Conservation (phyloP, 2,113 vertebrate genomes). For the Mesembrinibis cayennensis region DNA sequence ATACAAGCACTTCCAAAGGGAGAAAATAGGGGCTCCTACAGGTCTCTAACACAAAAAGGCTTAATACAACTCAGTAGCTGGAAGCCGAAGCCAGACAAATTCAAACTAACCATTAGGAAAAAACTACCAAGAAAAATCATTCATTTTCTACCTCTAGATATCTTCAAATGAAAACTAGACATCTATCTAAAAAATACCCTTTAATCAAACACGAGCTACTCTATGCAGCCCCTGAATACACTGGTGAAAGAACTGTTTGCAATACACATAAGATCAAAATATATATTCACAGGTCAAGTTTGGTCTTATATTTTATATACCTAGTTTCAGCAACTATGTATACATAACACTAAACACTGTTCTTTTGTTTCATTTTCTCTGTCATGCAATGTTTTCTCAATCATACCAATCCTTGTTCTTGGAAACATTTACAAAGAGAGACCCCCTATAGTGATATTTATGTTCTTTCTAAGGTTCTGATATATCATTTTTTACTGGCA, state of each 20-base stretch:
- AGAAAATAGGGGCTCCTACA: background rate
- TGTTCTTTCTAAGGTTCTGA: background rate
- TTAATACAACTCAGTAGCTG: background rate
- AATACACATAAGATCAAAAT: background rate
- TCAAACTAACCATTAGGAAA: background rate
- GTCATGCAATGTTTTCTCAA: background rate
- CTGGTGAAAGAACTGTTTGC: background rate
- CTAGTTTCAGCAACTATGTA: background rate
- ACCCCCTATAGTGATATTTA: background rate
- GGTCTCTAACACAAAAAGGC: background rate
- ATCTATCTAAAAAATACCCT: background rate
- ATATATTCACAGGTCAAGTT: background rate
- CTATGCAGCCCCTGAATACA: background rate
- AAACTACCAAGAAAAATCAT: background rate
- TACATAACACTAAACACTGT: background rate
- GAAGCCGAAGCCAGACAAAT: background rate
- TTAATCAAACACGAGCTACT: background rate
- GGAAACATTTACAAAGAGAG: background rate
- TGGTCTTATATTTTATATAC: background rate
- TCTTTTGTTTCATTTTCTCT: background rate
- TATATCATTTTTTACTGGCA: background rate
- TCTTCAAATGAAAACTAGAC: background rate
- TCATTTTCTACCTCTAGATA: background rate
- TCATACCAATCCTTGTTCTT: background rate
- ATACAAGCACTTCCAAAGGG: background rate